Evolutionary conservation across 2,888 invertebrate species (phyloP), one percentile per base, ranked within the genome.

Genomic region (Chrysotoxum bicinctum): DNA sequence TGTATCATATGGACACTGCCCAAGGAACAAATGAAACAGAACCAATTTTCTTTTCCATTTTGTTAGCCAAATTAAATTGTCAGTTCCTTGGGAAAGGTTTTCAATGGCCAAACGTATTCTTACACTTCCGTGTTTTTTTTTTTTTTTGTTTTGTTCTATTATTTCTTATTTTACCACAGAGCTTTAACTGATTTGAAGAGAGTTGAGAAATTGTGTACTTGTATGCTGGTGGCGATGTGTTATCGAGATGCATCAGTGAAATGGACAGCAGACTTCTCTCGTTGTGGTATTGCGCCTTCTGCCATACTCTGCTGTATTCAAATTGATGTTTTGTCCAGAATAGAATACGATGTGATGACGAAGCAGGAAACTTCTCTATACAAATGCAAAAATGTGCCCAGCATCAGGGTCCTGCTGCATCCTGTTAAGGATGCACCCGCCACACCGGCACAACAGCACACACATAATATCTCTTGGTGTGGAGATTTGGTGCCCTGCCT

Each of bases 261-360:
- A 70, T 68, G 60, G 68, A 54, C 70, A 79, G 75, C 83, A 56
- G 30, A 35, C 64, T 66, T 74, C 43, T 69, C 50, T 64, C 48
- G 45, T 74, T 84, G 84, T 75, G 75, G 80, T 80, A 56, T 52
- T 73, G 80, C 60, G 73, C 85, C 85, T 72, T 81, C 81, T 85
- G 85, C 56, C 72, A 60, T 37, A 5, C 78, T 48, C 2, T 75
- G 72, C 72, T 52, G 52, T 56, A 81, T 81, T 72, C 81, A 81
- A 81, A 85, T 85, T 85, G 81, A 85, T 85, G 85, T 74, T 72
- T 73, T 72, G 75, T 75, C 45, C 83, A 64, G 35, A 66, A 70
- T 64, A 72, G 79, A 75, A 84, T 84, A 50, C 70, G 66, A 75
- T 84, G 64, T 45, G 83, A 79, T 84, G 78, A 79, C 70, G 79